Base-by-base conservation (phyloP, 2,113 vertebrate genomes). In the Capra hircus region DNA sequence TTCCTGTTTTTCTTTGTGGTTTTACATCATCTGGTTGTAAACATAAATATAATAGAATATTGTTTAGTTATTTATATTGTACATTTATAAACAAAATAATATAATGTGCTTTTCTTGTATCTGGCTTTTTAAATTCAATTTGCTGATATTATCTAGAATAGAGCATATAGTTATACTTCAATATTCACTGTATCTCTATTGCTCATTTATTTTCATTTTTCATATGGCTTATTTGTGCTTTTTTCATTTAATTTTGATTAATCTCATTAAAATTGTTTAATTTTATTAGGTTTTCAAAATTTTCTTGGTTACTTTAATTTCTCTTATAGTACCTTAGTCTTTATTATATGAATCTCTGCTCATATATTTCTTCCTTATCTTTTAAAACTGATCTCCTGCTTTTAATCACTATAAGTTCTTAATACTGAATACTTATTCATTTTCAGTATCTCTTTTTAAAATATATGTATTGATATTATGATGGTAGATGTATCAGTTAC, bases 311-410 rank as follows among this genome's bases (percentile, higher is more conserved):
- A 81, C 85, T 92, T 90, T 74, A n/a, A 87, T 13, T 15, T 92
- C 8, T 60, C 9, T 57, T 62, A 57, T 23, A n/a, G 25, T 30
- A 88, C 8, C 40, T 86, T 91, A 16, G 45, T 40, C 57, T 67
- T 71, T 78, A 53, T 91, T 52, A 59, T 64, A 81, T 84, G 92
- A 92, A 82, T 77, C 87, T 97, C 16, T 94, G 43, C 9, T 96
- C 40, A 16, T 59, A 90, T 60, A 82, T 67, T 77, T 62, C 25
- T 62, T 93, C 33, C 64, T 64, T 53, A 84, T 59, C 11, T 16
- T 84, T 91, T 83, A 77, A 55, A 43, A 53, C 5, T 16, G 13
- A 52, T 78, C 10, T 50, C 10, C 23, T 36, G 12, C 48, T 71
- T 59, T n/a, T 53, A 45, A 67, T 45, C 33, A 40, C 28, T 28